phyloP scores from a whole-genome alignment of 2,888 invertebrate genomes.

The Troides aeacus region DNA sequence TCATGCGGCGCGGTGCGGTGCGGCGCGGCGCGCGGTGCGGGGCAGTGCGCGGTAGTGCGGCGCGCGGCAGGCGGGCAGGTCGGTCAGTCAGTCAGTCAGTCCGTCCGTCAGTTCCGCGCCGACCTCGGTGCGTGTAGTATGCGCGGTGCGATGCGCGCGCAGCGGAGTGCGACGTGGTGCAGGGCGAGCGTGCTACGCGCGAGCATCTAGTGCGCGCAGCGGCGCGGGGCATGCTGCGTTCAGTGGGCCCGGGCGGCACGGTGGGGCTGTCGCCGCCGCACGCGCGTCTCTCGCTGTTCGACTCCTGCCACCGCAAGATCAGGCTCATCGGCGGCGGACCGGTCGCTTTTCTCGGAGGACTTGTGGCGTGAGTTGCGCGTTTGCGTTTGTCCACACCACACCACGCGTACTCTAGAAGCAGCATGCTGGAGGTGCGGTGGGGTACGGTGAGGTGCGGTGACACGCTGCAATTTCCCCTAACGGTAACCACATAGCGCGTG shows the following conservation, averaged over 20 bases:
- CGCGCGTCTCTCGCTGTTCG: conserved; percentile 83
- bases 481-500: conserved; percentile 29
- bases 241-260: conserved; percentile 73
- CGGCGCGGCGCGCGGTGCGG: conserved; percentile 32
- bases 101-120: conserved; percentile 25
- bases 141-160: conserved; percentile 74
- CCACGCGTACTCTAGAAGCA: too few species aligned
- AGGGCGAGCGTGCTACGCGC: conserved; percentile 39
- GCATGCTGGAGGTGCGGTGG: too few species aligned
- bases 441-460: too few species aligned
- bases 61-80: conserved; percentile 13
- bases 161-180: conserved; percentile 47
- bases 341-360: conserved; percentile 83
- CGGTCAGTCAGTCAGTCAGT: not conserved
- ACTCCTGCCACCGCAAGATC: conserved; percentile 87
- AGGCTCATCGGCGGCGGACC: conserved; percentile 84
- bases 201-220: not conserved
- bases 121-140: not conserved
- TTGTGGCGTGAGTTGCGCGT: conserved; percentile 83
- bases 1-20: conserved; percentile 30
- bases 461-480: conserved; percentile 29
- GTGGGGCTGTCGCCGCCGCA: conserved; percentile 68
- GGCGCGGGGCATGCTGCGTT: conserved; percentile 58
- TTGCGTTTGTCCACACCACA: not conserved
- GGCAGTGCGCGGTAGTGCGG: conserved; percentile 3